These are phyloP conservation scores for Tinamus guttatus DNA, from an alignment of 2,113 vertebrate species.

Conservation along the genomic window DNA sequence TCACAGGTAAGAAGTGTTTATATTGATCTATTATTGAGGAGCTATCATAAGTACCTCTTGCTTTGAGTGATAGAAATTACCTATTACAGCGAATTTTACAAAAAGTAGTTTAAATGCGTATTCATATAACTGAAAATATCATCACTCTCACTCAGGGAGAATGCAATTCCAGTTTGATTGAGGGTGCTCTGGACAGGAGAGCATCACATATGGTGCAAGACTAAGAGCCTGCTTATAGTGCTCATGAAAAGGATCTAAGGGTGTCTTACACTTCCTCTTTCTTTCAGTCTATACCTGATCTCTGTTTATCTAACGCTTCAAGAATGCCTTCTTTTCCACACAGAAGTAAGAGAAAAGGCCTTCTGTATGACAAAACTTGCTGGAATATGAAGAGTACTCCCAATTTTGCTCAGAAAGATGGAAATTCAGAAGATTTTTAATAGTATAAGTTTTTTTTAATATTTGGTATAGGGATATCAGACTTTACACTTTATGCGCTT, in stretches of 20 bases:
- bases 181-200: not conserved
- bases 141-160: not conserved
- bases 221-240: not conserved
- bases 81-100: not conserved
- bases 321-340: not conserved
- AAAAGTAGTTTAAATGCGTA: not conserved
- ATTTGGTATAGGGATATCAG: not conserved
- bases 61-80: not conserved
- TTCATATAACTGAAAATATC: not conserved
- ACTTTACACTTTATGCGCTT: not conserved
- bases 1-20: slow-evolving; percentile 89
- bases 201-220: not conserved
- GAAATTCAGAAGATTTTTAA: not conserved
- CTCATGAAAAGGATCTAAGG: not conserved
- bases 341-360: not conserved
- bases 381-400: not conserved
- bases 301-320: not conserved
- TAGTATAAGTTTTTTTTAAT: not conserved
- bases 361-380: not conserved
- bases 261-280: not conserved
- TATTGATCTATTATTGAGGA: not conserved
- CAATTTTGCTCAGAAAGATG: not conserved
- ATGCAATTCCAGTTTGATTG: fast-evolving
- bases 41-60: not conserved
- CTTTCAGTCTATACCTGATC: not conserved